Percentiles rank a stretch among this genome's conserved stretches.
These are phyloP conservation scores for Psilopogon haemacephalus DNA, from an alignment of 2,113 vertebrate genomes.

Conservation along the genomic window DNA sequence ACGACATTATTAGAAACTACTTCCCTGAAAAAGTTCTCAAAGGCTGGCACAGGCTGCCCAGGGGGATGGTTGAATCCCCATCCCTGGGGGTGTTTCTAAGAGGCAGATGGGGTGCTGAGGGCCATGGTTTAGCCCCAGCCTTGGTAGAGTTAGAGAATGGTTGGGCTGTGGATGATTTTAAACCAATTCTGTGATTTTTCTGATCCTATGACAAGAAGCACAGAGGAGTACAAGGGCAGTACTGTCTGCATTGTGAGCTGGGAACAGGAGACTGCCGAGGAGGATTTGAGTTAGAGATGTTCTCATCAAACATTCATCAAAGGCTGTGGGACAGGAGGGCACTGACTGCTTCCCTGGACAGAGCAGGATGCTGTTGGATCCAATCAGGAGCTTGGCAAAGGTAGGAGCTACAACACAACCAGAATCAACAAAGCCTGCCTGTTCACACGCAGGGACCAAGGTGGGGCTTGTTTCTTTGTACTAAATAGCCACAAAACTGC, in stretches of 20 bases:
- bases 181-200: too few species aligned
- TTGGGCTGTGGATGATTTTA: too few species aligned
- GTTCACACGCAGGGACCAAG: background rate
- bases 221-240: background rate
- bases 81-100: too few species aligned
- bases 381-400: background rate
- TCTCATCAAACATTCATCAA: constrained; percentile 33
- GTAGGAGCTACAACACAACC: background rate
- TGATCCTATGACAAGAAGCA: background rate
- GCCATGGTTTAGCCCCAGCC: too few species aligned
- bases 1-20: too few species aligned
- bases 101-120: too few species aligned
- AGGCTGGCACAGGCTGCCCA: too few species aligned
- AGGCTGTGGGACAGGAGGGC: background rate
- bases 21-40: too few species aligned
- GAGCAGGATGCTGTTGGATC: background rate
- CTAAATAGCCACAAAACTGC: background rate
- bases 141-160: too few species aligned
- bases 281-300: background rate
- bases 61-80: too few species aligned
- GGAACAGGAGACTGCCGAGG: background rate
- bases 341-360: background rate
- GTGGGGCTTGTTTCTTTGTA: background rate
- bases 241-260: background rate
- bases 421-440: background rate